phyloP scores from a whole-genome alignment of 2,888 invertebrate species.

The Cacoxenus indagator region DNA sequence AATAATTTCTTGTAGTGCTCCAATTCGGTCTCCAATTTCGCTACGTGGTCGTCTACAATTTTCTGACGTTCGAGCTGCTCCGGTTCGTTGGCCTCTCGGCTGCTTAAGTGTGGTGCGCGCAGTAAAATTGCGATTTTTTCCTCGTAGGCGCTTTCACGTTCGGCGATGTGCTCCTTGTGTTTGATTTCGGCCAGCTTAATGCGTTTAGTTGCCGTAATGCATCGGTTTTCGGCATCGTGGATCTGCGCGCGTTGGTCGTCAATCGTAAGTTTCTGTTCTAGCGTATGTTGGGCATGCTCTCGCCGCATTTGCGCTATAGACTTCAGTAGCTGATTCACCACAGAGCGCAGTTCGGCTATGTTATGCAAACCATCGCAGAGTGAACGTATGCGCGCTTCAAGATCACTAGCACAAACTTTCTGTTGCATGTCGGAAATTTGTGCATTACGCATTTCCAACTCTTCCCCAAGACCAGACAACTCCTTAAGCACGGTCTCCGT shows the following conservation, averaged over 20 bases:
- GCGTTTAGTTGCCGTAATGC: slow-evolving; percentile 70
- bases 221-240: slow-evolving; percentile 67
- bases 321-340: slow-evolving; percentile 74
- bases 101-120: slow-evolving; percentile 51
- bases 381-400: slow-evolving; percentile 78
- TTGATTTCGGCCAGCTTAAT: slow-evolving; percentile 72
- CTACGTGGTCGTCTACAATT: slow-evolving; percentile 55
- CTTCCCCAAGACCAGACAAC: slow-evolving; percentile 59
- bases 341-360: slow-evolving; percentile 83
- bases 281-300: slow-evolving; percentile 67
- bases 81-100: slow-evolving; percentile 37
- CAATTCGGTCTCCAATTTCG: slow-evolving; percentile 57
- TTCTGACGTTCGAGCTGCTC: slow-evolving; percentile 51
- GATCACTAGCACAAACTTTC: slow-evolving; percentile 83
- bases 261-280: slow-evolving; percentile 71
- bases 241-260: slow-evolving; percentile 74
- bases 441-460: slow-evolving; percentile 67
- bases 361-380: slow-evolving; percentile 82
- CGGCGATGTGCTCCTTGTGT: slow-evolving; percentile 73
- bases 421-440: slow-evolving; percentile 72
- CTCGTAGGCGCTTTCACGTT: slow-evolving; percentile 75
- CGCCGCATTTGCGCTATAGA: slow-evolving; percentile 63
- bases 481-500: slow-evolving; percentile 31
- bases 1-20: slow-evolving; percentile 47
- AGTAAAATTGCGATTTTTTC: slow-evolving; percentile 73